These are phyloP conservation scores for Agrotis puta DNA, from an alignment of 2,888 invertebrate genomes.

Conservation along the genomic window DNA sequence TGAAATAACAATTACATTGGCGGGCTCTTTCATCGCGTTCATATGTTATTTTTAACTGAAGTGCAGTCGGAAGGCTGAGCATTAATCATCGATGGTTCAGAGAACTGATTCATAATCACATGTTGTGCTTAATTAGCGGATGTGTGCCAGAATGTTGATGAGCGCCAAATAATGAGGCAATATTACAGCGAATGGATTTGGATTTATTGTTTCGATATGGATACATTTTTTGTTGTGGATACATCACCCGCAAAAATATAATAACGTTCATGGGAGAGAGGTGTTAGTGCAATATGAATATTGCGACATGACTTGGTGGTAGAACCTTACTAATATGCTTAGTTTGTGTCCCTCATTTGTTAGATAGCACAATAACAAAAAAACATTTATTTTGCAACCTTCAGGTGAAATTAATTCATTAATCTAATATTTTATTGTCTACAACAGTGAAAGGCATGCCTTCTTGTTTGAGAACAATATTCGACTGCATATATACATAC, in stretches of 20 bases:
- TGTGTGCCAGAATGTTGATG: constrained; percentile 56
- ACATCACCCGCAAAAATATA: no score
- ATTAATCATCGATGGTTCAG: constrained; percentile 62
- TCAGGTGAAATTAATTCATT: not conserved
- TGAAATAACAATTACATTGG: constrained; percentile 64
- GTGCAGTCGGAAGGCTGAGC: constrained; percentile 59
- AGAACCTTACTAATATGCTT: no score
- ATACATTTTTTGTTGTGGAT: no score
- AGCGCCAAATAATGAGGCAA: constrained; percentile 42
- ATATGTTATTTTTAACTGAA: constrained; percentile 65
- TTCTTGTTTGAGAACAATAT: no score
- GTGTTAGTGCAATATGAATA: not conserved
- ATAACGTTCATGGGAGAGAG: no score
- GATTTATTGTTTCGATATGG: not conserved
- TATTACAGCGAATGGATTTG: constrained; percentile 14
- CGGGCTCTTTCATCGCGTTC: constrained; percentile 56
- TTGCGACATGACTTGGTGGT: not conserved
- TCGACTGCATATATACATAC: no score
- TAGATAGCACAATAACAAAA: not conserved
- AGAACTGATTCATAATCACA: constrained; percentile 60
- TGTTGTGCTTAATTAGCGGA: constrained; percentile 53
- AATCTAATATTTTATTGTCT: no score
- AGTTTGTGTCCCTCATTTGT: not conserved
- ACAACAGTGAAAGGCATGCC: no score
- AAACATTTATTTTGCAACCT: not conserved